A percentile compares a stretch with the other conserved stretches of the same genome.
phyloP scores from a whole-genome alignment of 2,113 vertebrate genomes.

The Noctilio leporinus region DNA sequence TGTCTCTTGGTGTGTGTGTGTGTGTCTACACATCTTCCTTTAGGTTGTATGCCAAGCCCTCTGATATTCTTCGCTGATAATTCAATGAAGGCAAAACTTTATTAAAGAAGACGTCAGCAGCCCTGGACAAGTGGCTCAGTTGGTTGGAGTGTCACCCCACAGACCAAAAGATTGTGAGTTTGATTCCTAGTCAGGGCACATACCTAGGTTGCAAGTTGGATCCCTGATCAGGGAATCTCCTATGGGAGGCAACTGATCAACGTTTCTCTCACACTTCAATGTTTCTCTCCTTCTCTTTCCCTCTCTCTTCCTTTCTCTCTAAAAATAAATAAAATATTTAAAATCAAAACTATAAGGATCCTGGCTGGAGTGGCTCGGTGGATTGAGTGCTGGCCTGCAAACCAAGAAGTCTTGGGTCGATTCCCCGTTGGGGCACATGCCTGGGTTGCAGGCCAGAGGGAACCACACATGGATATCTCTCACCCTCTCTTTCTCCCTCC shows the following conservation, averaged over 20 bases:
- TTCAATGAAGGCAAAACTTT: constrained; percentile 18
- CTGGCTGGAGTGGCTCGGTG: no score
- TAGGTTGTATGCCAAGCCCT: neutral
- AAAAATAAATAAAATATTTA: neutral
- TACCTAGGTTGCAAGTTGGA: neutral
- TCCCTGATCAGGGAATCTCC: fast-evolving
- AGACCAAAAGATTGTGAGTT: neutral
- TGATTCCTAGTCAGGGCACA: neutral
- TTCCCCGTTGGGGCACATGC: no score
- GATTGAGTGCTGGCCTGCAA: no score
- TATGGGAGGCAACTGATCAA: neutral
- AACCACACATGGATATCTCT: neutral
- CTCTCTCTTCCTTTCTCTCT: neutral
- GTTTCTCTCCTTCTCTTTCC: neutral
- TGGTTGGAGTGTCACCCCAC: neutral
- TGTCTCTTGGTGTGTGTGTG: neutral
- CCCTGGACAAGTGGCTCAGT: neutral
- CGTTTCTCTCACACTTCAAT: neutral
- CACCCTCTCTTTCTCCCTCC: neutral
- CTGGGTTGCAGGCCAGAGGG: no score
- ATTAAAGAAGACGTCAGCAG: neutral
- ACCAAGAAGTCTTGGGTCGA: no score
- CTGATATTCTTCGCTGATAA: neutral
- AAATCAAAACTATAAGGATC: no score
- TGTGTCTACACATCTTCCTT: neutral